These are phyloP conservation scores for Hippopotamyrus pictus DNA, from an alignment of 2,797 vertebrate species.

Conservation along the genomic window DNA sequence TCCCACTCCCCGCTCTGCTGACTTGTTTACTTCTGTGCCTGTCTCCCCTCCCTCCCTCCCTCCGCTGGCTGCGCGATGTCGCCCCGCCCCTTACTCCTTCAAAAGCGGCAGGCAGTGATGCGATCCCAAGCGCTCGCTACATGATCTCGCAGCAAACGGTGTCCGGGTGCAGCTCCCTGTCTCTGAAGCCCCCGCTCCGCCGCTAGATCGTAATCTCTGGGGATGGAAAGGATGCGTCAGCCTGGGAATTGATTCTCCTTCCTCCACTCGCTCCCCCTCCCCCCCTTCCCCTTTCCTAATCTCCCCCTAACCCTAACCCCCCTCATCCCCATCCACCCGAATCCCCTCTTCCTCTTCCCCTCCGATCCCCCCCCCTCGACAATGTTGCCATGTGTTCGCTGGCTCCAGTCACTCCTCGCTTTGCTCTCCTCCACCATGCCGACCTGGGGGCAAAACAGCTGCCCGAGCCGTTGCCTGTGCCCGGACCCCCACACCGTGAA, in stretches of 20 bases:
- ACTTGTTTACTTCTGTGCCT: conserved; percentile 53
- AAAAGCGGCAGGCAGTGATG: conserved; percentile 62
- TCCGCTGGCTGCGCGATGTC: background rate
- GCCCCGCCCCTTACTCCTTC: conserved; percentile 54
- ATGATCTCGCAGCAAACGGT: conserved; percentile 66
- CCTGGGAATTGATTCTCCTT: conserved; percentile 46
- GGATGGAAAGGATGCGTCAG: conserved; percentile 41
- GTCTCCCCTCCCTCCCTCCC: conserved; percentile 38
- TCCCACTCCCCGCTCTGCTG: conserved; percentile 43
- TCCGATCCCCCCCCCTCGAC: conserved; percentile 49
- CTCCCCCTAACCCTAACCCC: conserved; percentile 32
- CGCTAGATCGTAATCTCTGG: conserved; percentile 32
- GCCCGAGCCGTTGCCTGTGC: conserved; percentile 78
- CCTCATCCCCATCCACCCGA: conserved; percentile 41
- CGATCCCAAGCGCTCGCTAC: conserved; percentile 67
- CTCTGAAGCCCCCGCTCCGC: conserved; percentile 35
- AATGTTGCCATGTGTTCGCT: conserved; percentile 75
- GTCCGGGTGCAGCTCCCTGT: conserved; percentile 32
- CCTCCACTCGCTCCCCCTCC: conserved; percentile 43
- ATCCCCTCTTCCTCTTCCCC: conserved; percentile 37
- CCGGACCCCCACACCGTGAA: conserved; percentile 85
- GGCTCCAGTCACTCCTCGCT: conserved; percentile 66
- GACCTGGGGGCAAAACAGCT: conserved; percentile 55
- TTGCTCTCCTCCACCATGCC: conserved; percentile 62
- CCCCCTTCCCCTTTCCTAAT: conserved; percentile 47